Evolutionary conservation across 1,140 invertebrate species (phyloP).

Genomic region (Oedothorax gibbosus): DNA sequence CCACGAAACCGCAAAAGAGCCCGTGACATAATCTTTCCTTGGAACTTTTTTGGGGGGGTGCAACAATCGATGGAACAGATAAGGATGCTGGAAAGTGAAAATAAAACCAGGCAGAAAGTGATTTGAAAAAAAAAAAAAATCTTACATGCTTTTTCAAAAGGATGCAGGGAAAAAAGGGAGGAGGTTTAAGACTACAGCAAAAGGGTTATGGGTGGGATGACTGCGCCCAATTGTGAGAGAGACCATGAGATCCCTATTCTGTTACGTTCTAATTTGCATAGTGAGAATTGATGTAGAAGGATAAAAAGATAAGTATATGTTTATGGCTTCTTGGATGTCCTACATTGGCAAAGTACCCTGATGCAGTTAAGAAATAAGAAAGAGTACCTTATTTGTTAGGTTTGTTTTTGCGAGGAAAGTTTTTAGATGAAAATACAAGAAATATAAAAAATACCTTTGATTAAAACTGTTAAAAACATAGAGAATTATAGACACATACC

Average conservation of each 20-base stretch:
- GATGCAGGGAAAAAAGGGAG: not conserved
- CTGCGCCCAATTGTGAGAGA: too few relatives aligned
- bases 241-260: conserved; percentile 5
- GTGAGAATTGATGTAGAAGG: not conserved
- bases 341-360: not conserved
- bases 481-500: too few relatives aligned
- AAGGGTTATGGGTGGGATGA: conserved; percentile 19
- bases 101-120: not conserved
- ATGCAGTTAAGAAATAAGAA: too few relatives aligned
- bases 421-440: too few relatives aligned
- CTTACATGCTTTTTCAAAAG: not conserved
- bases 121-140: too few relatives aligned
- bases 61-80: conserved; percentile 17
- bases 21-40: conserved; percentile 20
- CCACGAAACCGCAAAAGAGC: conserved; percentile 26
- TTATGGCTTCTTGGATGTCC: conserved; percentile 1
- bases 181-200: not conserved
- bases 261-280: conserved; percentile 27
- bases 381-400: too few relatives aligned
- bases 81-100: conserved; percentile 25
- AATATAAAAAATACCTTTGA: too few relatives aligned
- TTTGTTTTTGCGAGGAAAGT: too few relatives aligned
- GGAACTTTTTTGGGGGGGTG: not conserved
- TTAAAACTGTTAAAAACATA: too few relatives aligned
- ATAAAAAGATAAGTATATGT: not conserved